A percentile compares a stretch with the other conserved stretches of the same genome.
These are phyloP conservation scores for Herminia tarsipennalis DNA, from an alignment of 2,888 invertebrate species.

Conservation along the genomic window DNA sequence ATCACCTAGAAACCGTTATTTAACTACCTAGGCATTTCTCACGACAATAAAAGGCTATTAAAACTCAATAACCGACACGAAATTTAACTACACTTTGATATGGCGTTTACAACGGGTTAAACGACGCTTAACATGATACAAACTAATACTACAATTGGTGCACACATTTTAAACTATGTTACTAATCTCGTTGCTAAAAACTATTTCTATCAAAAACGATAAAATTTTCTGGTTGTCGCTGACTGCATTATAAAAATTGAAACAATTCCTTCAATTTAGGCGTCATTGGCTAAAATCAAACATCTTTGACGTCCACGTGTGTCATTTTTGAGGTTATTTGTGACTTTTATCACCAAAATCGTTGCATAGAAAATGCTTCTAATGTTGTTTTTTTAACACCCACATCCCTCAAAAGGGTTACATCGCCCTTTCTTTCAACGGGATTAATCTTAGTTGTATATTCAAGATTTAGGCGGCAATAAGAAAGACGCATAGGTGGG, in stretches of 20 bases:
- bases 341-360: background rate
- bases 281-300: too few species aligned
- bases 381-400: slow-evolving; percentile 34
- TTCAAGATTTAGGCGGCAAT: slow-evolving; percentile 84
- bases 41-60: slow-evolving; percentile 48
- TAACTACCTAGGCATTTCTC: slow-evolving; percentile 48
- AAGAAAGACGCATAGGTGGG: slow-evolving; percentile 85
- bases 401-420: slow-evolving; percentile 65
- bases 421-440: slow-evolving; percentile 80
- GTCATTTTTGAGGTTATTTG: too few species aligned
- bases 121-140: slow-evolving; percentile 14
- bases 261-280: too few species aligned
- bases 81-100: slow-evolving; percentile 29
- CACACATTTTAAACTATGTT: background rate
- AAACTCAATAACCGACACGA: slow-evolving; percentile 41
- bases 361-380: slow-evolving; percentile 6
- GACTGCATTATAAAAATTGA: too few species aligned
- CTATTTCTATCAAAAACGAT: too few species aligned
- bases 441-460: slow-evolving; percentile 85
- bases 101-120: slow-evolving; percentile 17
- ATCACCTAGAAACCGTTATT: slow-evolving; percentile 51
- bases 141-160: background rate
- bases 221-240: too few species aligned
- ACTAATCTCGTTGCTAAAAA: too few species aligned
- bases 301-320: too few species aligned